A percentile compares a stretch with the other conserved stretches of the same genome.
Conservation (phyloP, 2,113 vertebrate genomes). For the Macrotus californicus region DNA sequence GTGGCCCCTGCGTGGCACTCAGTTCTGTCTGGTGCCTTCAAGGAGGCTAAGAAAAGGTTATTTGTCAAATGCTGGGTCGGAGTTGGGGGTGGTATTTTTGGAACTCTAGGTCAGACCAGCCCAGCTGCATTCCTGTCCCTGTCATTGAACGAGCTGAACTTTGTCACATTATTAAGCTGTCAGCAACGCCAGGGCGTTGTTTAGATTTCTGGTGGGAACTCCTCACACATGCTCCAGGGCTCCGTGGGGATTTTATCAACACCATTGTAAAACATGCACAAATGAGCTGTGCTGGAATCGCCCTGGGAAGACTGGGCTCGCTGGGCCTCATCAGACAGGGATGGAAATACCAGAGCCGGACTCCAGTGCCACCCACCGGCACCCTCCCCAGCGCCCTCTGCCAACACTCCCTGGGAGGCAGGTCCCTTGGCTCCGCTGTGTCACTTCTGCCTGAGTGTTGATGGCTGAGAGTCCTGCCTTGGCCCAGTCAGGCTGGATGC, state of each 20-base stretch:
- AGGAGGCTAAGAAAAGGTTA: constrained; percentile 84
- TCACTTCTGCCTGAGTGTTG: not conserved
- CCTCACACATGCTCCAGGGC: constrained; percentile 80
- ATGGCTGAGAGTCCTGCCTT: not conserved
- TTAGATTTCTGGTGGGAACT: constrained; percentile 88
- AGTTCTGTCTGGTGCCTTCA: constrained; percentile 80
- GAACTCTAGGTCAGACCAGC: constrained; percentile 80
- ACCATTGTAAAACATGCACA: constrained; percentile 83
- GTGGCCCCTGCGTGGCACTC: constrained; percentile 82
- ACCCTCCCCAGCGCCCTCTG: not conserved
- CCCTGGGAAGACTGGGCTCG: constrained; percentile 71
- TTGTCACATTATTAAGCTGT: constrained; percentile 90
- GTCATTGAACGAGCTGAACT: constrained; percentile 84
- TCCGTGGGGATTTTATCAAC: constrained; percentile 85
- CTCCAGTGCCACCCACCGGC: constrained; percentile 51
- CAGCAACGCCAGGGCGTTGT: constrained; percentile 81
- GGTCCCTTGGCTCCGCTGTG: not conserved
- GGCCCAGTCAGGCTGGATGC: not conserved
- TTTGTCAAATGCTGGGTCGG: constrained; percentile 81
- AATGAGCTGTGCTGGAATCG: constrained; percentile 78
- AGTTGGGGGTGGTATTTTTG: constrained; percentile 71
- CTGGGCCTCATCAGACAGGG: constrained; percentile 70
- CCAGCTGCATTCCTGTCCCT: constrained; percentile 82
- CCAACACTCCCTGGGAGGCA: accelerated
- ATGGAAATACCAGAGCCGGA: constrained; percentile 72